phyloP scores from a whole-genome alignment of 2,888 invertebrate genomes.

The Polylopha cassiicola region DNA sequence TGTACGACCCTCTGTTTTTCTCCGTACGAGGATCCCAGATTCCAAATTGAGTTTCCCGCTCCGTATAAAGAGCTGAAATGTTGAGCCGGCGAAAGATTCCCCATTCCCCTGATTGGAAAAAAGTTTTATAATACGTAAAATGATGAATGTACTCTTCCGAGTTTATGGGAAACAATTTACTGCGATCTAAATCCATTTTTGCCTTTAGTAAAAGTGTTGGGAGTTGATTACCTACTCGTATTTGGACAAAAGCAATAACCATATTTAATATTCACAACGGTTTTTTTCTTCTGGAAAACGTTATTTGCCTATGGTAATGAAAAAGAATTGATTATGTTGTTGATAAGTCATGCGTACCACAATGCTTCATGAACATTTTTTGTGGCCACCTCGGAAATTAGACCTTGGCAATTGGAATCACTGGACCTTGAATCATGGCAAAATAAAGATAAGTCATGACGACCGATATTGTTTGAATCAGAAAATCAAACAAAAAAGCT shows the following conservation, averaged over 20 bases:
- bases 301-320: too few species aligned
- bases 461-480: slow-evolving; percentile 46
- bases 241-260: too few species aligned
- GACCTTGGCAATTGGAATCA: slow-evolving; percentile 50
- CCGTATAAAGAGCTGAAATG: slow-evolving; percentile 41
- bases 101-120: slow-evolving; percentile 17
- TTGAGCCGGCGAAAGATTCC: slow-evolving; percentile 30
- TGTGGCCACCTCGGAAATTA: slow-evolving; percentile 37
- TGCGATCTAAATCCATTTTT: too few species aligned
- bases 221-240: too few species aligned
- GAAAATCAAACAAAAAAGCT: slow-evolving; percentile 32
- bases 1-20: slow-evolving; percentile 52
- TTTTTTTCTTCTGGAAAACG: too few species aligned
- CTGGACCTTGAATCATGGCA: slow-evolving; percentile 53
- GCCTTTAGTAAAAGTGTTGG: too few species aligned
- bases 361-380: slow-evolving; percentile 38
- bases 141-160: too few species aligned
- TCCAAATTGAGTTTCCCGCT: slow-evolving; percentile 43
- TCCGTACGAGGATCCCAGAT: slow-evolving; percentile 40
- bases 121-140: slow-evolving; percentile 21
- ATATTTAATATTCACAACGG: too few species aligned
- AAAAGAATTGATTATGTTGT: too few species aligned
- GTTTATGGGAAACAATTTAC: too few species aligned
- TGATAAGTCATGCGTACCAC: slow-evolving; percentile 39
- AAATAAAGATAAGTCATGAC: slow-evolving; percentile 41